Base-by-base conservation (phyloP, 1,140 invertebrate species). In the Zelostemma sp. region DNA sequence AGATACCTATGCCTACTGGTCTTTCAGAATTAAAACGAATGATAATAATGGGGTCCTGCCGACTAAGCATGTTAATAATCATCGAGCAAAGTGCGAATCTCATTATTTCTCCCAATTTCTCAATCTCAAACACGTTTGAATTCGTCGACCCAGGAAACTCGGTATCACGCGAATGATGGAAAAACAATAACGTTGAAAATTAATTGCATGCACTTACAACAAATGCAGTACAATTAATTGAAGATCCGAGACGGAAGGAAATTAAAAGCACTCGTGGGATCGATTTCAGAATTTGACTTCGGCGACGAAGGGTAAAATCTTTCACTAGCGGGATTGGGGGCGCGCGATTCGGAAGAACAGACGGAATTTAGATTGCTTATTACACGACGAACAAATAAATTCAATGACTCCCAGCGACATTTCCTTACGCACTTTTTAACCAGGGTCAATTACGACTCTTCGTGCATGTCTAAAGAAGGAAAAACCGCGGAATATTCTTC, bases 311-410 rank as follows among this genome's bases (percentile, higher is more conserved):
- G 61, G 67, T 63, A 49, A 62, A 61, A 35, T 35, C 46, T 16
- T 9, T 50, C 14, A 25, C 51, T 49, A 45, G 56, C 58, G 35
- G 70, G 58, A 51, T 59, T 25, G 43, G 46, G 41, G 59, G 53
- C 64, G 69, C 56, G 71, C 77, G 72, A 72, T 57, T 70, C 64
- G 70, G 71, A 73, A 81, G 74, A 77, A 80, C 76, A 76, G 75
- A 81, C 75, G 80, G 81, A 82, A 83, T 83, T 82, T 83, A 82
- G 77, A 83, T 82, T 83, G 80, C 80, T 83, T 82, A 82, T 83
- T 81, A 82, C 81, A 80, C 75, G 74, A 38, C 73, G 75, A 81
- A 82, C 80, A 83, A 83, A 83, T 81, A 83, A 81, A 74, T 72
- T 72, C 68, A 72, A 72, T 72, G 61, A 57, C 46, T 35, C n/a